Evolutionary conservation across 2,888 invertebrate genomes (phyloP), one percentile per base, ranked within the genome.

Genomic region (Eutolmus rufibarbis): DNA sequence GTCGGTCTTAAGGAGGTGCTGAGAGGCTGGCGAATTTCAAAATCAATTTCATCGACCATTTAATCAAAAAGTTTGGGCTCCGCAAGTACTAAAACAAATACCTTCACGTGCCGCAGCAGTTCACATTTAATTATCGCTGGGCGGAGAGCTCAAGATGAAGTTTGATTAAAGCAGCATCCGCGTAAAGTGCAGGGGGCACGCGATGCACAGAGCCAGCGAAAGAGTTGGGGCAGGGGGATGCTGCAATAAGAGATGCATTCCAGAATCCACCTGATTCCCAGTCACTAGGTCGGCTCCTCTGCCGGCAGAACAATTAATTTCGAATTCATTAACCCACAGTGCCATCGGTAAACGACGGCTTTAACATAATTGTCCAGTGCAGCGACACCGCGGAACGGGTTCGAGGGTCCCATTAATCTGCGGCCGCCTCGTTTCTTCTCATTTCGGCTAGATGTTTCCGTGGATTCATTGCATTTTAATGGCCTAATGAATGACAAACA

Each of bases 401-500:
- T 51, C 81, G 81, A 56, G 34, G 12, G 66, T 19, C 8, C 56
- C 56, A 81, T 81, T 81, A 81, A 81, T 81, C 81, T 51, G 81
- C 46, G 51, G 81, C 23, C 56, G 28, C 51, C 46, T 81, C 81
- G 43, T 56, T 81, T 81, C 81, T 81, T 51, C 81, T 81, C 81
- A n/a, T 81, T 51, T 19, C 81, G 23, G n/a, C 14, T 31, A 56
- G 31, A 81, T 81, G 81, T 46, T 81, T 31, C 81, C 81, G 51
- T 31, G 51, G 81, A 51, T 81, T 81, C 81, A 81, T 81, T 81
- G 81, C 81, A 81, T 81, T 81, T 81, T 81, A 81, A 81, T 81
- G 81, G 56, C 81, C 81, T 81, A 81, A 81, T 81, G 81, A 81
- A 81, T 81, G 81, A 81, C 51, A 81, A 81, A 81, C 81, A 81